These are phyloP conservation scores for Lepidocolaptes lacrymiger DNA, from an alignment of 2,797 vertebrate species.

Conservation along the genomic window DNA sequence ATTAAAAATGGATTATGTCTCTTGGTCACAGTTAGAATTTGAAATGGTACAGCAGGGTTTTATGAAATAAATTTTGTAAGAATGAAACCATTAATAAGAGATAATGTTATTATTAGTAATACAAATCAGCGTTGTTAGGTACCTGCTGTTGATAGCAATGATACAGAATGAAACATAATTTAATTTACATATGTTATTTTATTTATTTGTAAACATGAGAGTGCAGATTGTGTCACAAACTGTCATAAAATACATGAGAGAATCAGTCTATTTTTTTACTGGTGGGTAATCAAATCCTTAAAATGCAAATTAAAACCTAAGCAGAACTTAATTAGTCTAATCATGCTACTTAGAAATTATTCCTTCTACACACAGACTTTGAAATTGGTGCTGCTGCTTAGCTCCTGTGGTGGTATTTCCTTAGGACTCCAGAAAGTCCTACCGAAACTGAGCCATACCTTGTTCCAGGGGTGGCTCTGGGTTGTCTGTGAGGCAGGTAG, in stretches of 20 bases:
- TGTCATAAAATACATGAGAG: background rate
- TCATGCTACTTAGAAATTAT: background rate
- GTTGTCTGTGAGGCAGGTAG: rapidly evolving
- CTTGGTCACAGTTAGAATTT: constrained; percentile 43
- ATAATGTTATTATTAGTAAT: background rate
- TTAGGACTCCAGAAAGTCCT: background rate
- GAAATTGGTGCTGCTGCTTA: background rate
- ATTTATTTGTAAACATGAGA: constrained; percentile 38
- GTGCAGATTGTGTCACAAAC: background rate
- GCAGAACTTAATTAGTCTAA: constrained; percentile 48
- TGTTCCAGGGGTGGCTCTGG: rapidly evolving
- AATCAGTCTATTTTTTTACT: constrained; percentile 10
- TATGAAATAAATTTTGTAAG: background rate
- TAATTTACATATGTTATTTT: background rate
- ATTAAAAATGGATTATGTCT: constrained; percentile 51
- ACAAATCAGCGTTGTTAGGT: background rate
- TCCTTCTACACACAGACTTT: background rate
- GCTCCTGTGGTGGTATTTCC: background rate
- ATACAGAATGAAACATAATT: background rate
- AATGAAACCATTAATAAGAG: background rate
- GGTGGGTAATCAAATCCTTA: constrained; percentile 40
- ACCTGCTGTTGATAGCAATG: background rate
- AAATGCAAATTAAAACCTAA: constrained; percentile 49
- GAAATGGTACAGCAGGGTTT: constrained; percentile 11
- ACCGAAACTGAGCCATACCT: background rate